phyloP scores from a whole-genome alignment of 2,797 vertebrate species.

The Oryzias dopingdopingensis region DNA sequence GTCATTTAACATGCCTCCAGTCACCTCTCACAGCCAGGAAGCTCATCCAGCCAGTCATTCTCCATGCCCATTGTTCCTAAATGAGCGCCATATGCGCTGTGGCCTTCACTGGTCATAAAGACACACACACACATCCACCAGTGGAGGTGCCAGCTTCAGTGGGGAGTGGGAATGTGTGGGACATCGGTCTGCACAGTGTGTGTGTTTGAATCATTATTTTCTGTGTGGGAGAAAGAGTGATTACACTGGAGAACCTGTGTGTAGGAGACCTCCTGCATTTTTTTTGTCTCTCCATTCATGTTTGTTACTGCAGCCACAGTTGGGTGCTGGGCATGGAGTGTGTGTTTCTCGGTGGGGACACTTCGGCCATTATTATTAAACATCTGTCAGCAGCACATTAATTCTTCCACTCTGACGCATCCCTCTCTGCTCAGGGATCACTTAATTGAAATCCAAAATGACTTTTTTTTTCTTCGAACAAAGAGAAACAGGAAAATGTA shows the following conservation, averaged over 20 bases:
- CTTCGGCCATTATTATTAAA: slow-evolving; percentile 76
- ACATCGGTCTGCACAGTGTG: slow-evolving; percentile 31
- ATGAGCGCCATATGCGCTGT: slow-evolving; percentile 75
- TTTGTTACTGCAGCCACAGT: slow-evolving; percentile 49
- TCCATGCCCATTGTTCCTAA: slow-evolving; percentile 71
- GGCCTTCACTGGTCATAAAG: slow-evolving; percentile 69
- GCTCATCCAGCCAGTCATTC: slow-evolving; percentile 68
- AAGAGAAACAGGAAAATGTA: slow-evolving; percentile 48
- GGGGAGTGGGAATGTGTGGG: slow-evolving; percentile 24
- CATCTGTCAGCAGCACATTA: slow-evolving; percentile 76
- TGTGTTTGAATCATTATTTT: slow-evolving; percentile 59
- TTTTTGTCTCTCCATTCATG: slow-evolving; percentile 26
- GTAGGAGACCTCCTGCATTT: slow-evolving; percentile 25
- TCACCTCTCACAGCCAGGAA: slow-evolving; percentile 73
- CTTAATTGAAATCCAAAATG: slow-evolving; percentile 81
- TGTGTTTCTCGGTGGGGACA: slow-evolving; percentile 71
- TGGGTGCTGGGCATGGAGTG: slow-evolving; percentile 56
- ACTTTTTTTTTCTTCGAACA: slow-evolving; percentile 65
- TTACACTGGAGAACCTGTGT: slow-evolving; percentile 46
- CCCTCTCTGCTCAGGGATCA: slow-evolving; percentile 70
- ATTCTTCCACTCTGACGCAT: slow-evolving; percentile 70
- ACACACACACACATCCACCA: slow-evolving; percentile 30
- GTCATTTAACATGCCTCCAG: slow-evolving; percentile 73
- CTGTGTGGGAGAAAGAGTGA: slow-evolving; percentile 58
- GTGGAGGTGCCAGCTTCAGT: slow-evolving; percentile 29